Percentiles rank a stretch among this genome's conserved stretches.
These are phyloP conservation scores for Cerceris rybyensis DNA, from an alignment of 2,888 invertebrate genomes.

Conservation along the genomic window DNA sequence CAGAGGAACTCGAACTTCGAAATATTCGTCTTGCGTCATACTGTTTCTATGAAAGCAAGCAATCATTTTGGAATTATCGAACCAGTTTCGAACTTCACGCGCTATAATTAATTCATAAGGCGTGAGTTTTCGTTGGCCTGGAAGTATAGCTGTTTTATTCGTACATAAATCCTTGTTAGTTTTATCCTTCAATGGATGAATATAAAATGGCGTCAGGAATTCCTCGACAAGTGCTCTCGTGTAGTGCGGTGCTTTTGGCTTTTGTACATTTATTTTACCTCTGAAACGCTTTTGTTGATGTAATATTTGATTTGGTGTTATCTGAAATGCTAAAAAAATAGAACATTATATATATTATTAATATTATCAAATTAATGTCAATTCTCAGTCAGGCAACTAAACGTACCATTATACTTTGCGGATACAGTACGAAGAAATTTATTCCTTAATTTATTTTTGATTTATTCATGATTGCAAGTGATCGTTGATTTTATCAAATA, in stretches of 20 bases:
- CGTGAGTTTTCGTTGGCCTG: constrained; percentile 79
- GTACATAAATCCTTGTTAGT: constrained; percentile 82
- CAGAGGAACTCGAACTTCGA: constrained; percentile 85
- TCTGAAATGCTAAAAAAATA: constrained; percentile 68
- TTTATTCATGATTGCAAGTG: not conserved
- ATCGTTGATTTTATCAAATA: not conserved
- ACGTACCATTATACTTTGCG: constrained; percentile 45
- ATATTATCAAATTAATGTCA: not conserved
- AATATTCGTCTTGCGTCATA: constrained; percentile 86
- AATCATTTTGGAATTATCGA: constrained; percentile 88
- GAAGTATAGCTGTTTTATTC: constrained; percentile 71
- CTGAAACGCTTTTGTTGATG: constrained; percentile 86
- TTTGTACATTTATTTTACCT: constrained; percentile 90
- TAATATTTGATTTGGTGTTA: constrained; percentile 71
- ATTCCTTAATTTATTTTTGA: not conserved
- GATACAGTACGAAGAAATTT: constrained; percentile 19
- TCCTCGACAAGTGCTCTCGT: constrained; percentile 86
- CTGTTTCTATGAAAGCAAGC: constrained; percentile 89
- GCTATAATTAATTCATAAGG: constrained; percentile 89
- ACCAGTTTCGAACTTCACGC: constrained; percentile 87
- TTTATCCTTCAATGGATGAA: constrained; percentile 79
- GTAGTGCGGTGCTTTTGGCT: constrained; percentile 88
- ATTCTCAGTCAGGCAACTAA: not conserved
- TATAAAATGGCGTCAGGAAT: constrained; percentile 86
- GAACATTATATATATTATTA: no score